Conservation (phyloP, 2,888 invertebrate species). For the Vanessa cardui region DNA sequence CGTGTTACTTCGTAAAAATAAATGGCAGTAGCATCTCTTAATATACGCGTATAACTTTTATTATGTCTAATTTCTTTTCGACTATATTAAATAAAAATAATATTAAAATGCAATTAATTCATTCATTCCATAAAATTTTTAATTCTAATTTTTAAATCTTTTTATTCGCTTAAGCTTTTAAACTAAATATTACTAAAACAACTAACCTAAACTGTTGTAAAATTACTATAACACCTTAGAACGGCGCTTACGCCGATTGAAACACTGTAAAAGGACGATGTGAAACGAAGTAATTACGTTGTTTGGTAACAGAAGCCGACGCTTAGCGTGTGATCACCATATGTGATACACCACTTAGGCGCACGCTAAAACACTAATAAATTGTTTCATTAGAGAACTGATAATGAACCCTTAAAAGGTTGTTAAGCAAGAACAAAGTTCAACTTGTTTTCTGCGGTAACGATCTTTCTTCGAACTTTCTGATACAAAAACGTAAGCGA, state of each 20-base stretch:
- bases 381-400: slow-evolving; percentile 61
- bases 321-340: slow-evolving; percentile 61
- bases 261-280: slow-evolving; percentile 53
- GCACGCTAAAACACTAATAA: slow-evolving; percentile 60
- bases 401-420: slow-evolving; percentile 51
- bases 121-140: background rate
- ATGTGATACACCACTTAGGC: slow-evolving; percentile 69
- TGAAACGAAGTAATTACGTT: slow-evolving; percentile 65
- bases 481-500: background rate
- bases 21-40: background rate
- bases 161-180: background rate
- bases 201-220: slow-evolving; percentile 56
- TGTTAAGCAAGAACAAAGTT: slow-evolving; percentile 14
- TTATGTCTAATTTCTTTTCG: background rate
- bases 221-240: slow-evolving; percentile 61
- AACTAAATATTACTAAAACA: background rate
- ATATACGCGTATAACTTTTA: background rate
- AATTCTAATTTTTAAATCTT: background rate
- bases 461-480: background rate
- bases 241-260: slow-evolving; percentile 53
- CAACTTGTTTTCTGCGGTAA: background rate
- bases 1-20: slow-evolving; percentile 15
- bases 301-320: slow-evolving; percentile 53
- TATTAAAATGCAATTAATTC: background rate
- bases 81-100: too few relatives aligned